Base-by-base conservation (phyloP, 2,113 vertebrate species). In the Accipiter virgatus region DNA sequence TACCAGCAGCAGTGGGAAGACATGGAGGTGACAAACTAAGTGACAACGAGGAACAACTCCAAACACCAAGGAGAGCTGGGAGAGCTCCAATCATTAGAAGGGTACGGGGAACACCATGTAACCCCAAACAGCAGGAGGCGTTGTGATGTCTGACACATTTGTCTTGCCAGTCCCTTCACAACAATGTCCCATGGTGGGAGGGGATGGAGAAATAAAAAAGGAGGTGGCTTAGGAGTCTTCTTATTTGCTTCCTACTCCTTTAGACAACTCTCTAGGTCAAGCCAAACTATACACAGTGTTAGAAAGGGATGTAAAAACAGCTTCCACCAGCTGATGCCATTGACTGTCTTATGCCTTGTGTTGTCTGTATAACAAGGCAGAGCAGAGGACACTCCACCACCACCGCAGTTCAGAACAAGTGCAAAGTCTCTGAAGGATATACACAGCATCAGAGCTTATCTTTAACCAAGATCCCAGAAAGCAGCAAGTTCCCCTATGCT, bases 81-180 rank as follows among this genome's bases (percentile, higher is more conserved):
- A 81, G 26, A 86, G 11, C 21, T 95, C 22, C 21, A 72, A 0
- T 55, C 12, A 1, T 43, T n/a, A 25, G 17, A 89, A 77, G 7
- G 19, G 19, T 17, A n/a, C 1, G 7, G 43, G n/a, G 53, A 72
- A 77, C 34, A 55, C 16, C 22, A 13, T 1, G 9, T 22, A 63
- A 4, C 7, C 15, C 22, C 11, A 50, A 66, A 65, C 1, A 11
- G 14, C 1, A 1, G 29, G 52, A 80, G 27, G 21, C 1, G 2
- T 66, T 73, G 34, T 71, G 38, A 40, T 34, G 10, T 53, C 50
- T 86, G 80, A 82, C 21, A 29, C 0, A 27, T 45, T 42, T 58
- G 34, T 7, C 66, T 94, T 68, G 27, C 27, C 66, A 58, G 18
- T 34, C 14, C 27, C 11, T 55, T 86, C 52, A 53, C 50, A 34